phyloP scores from a whole-genome alignment of 2,888 invertebrate genomes.

The Cryptus viduatorius region DNA sequence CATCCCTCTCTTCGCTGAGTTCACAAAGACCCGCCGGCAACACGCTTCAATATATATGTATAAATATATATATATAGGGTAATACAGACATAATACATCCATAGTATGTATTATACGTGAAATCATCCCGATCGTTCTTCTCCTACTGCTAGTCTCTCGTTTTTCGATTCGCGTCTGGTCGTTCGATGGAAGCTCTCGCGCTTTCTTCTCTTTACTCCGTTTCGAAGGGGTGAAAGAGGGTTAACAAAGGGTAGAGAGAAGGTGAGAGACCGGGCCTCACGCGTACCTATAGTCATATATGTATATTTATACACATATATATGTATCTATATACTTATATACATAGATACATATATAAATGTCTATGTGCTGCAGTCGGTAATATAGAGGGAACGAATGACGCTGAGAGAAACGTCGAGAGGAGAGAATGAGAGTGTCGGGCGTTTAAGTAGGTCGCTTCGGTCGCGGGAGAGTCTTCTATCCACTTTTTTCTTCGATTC shows the following conservation, averaged over 20 bases:
- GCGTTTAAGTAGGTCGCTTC: conserved; percentile 71
- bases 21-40: conserved; percentile 48
- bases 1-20: conserved; percentile 12
- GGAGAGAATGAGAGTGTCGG: conserved; percentile 46
- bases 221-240: conserved; percentile 39
- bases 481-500: conserved; percentile 33
- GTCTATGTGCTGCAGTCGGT: background rate
- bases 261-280: conserved; percentile 55
- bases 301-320: background rate
- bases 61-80: background rate
- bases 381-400: conserved; percentile 38
- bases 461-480: conserved; percentile 24
- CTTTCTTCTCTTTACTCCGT: conserved; percentile 16
- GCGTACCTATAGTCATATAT: conserved; percentile 18
- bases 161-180: conserved; percentile 53
- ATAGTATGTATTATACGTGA: conserved; percentile 5
- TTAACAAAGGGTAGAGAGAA: conserved; percentile 63
- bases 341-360: no score
- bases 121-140: conserved; percentile 50
- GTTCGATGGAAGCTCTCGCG: conserved; percentile 22
- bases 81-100: conserved; percentile 22
- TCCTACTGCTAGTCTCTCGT: conserved; percentile 7
- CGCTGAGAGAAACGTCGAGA: conserved; percentile 42
- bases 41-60: background rate
- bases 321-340: no score